Evolutionary conservation across 2,113 vertebrate species (phyloP), one percentile per base, ranked within the genome.

Genomic region (Stigmatopora nigra): DNA sequence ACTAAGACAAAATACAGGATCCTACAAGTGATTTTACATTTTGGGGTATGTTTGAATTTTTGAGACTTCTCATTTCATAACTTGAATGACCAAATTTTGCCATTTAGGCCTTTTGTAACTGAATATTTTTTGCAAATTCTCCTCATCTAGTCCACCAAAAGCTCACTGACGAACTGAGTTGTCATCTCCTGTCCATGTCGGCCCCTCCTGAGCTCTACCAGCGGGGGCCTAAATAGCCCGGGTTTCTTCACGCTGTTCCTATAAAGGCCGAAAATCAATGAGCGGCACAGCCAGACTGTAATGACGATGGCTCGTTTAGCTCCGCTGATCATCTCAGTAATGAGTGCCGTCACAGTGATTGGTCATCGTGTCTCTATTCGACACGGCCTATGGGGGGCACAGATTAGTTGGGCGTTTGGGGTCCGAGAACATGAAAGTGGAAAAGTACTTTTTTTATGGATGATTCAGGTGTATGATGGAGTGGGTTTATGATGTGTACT

Each of bases 251-350:
- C 1, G 20, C 70, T 66, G 63, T 14, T 65, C 74, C 72, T 72
- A 64, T 72, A 41, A 77, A 69, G 15, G 36, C 55, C 20, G 12
- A 20, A 59, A 65, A 64, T 84, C 61, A 11, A 70, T 67, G 41
- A 71, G 77, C 79, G 68, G 61, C 76, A 35, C 58, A 64, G 69
- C 74, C 81, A 77, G 69, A 65, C 55, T 25, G 63, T 81, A 72
- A 72, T 82, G 83, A 87, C 79, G 75, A 64, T 68, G 73, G 79
- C 68, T 79, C 69, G 82, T 88, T 89, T 57, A 75, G 82, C 88
- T 75, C 49, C 51, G 38, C 73, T 67, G 68, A 85, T 80, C 80
- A 75, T 75, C 70, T 71, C 61, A 68, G 65, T 88, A 88, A 90
- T 88, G 85, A 87, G 75, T 22, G 69, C 73, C 68, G 77, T 72